These are phyloP conservation scores for Lamellibrachia satsuma DNA, from an alignment of 2,888 invertebrate species.

Conservation along the genomic window DNA sequence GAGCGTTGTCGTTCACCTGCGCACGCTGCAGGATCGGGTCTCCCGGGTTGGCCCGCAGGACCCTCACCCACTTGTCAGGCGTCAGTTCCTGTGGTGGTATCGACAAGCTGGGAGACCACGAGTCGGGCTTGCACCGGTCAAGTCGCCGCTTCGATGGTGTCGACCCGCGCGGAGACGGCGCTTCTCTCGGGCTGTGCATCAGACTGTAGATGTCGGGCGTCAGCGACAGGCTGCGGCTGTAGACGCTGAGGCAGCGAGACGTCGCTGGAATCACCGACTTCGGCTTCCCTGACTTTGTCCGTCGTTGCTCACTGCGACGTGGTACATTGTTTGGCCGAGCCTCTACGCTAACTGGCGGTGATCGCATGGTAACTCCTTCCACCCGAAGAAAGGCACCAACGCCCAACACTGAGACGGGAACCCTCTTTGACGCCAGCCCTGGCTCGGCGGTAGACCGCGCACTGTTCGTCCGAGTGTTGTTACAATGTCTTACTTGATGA, in stretches of 20 bases:
- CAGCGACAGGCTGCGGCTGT: neutral
- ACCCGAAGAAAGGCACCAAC: neutral
- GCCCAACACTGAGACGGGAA: neutral
- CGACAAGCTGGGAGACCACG: neutral
- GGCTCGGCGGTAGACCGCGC: neutral
- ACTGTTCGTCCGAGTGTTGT: neutral
- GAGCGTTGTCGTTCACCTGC: neutral
- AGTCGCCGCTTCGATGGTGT: neutral
- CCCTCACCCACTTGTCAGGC: neutral
- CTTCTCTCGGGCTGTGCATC: conserved; percentile 3
- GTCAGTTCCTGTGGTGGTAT: neutral
- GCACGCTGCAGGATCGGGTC: neutral
- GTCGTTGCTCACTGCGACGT: neutral
- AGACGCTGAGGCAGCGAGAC: neutral
- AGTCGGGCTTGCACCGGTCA: neutral
- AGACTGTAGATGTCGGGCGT: neutral
- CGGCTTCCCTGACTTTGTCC: neutral
- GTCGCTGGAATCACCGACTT: neutral
- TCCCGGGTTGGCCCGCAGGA: neutral
- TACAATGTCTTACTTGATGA: neutral
- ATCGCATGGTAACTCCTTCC: neutral
- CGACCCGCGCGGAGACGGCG: neutral
- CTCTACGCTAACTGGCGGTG: neutral
- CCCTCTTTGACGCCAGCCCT: neutral
- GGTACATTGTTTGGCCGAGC: neutral